Conservation (phyloP, 2,113 vertebrate species). For the Oncorhynchus kisutch region DNA sequence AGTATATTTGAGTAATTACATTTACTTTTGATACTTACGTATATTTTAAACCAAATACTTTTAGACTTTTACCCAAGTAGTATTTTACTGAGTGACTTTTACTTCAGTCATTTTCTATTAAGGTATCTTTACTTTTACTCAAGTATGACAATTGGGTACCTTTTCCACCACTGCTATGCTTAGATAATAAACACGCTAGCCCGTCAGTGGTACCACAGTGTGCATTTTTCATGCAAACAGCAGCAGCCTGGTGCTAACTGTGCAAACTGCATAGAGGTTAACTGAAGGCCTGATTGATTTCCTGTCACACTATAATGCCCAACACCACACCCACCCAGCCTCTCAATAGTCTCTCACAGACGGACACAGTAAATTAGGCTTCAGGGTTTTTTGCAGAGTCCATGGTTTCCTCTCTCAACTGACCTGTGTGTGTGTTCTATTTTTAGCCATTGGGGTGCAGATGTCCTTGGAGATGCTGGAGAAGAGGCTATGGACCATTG, state of each 20-base stretch:
- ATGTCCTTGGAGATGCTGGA: slow-evolving; percentile 16
- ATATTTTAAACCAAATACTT: too few species aligned
- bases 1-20: too few species aligned
- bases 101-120: too few species aligned
- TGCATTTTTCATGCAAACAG: neutral
- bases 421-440: neutral
- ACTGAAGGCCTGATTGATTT: slow-evolving; percentile 8
- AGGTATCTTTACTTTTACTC: too few species aligned
- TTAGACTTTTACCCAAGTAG: too few species aligned
- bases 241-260: neutral
- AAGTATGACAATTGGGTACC: too few species aligned
- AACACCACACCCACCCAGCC: neutral
- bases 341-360: neutral
- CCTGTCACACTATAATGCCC: neutral
- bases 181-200: neutral
- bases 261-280: neutral
- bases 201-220: neutral
- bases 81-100: too few species aligned
- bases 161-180: too few species aligned
- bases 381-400: neutral
- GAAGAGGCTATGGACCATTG: slow-evolving; percentile 1
- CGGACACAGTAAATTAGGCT: neutral
- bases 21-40: too few species aligned
- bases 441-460: slow-evolving; percentile 14
- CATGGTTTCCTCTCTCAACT: neutral